Evolutionary conservation across 2,888 invertebrate species (phyloP), one percentile per base, ranked within the genome.

Genomic region (Tetropium fuscum): DNA sequence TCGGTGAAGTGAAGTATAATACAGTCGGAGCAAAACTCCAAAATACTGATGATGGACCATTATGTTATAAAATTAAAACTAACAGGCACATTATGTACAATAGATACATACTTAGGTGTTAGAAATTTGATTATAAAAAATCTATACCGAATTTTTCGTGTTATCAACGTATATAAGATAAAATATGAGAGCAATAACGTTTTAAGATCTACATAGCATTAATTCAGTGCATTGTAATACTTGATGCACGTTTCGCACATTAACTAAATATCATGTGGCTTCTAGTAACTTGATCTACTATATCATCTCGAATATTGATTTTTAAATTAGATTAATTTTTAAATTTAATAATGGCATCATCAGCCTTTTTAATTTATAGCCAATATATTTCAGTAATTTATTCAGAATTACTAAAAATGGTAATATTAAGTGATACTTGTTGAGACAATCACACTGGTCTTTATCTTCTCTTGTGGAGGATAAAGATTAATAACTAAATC

Each of bases 401-500:
- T 47, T 30, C 10, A 32, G 25, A 15, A 49, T 34, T 49, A 16
- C 49, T 27, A 27, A 34, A 20, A 22, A 22, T 19, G 19, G 20
- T 49, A 36, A n/a, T n/a, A n/a, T n/a, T n/a, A n/a, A n/a, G n/a
- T 54, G 57, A 58, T 58, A 57, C 36, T 57, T 59, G 56, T 58
- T 58, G 55, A 55, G 64, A 64, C 64, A 64, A 64, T 64, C 64
- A 64, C 49, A 43, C 58, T 55, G 53, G 51, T 53, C 53, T 60
- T 53, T 54, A 49, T 56, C 58, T 40, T 36, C 45, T 20, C 40
- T 20, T 32, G 27, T 51, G 27, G 56, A 41, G 10, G 58, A 51
- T 55, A 53, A 40, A 49, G 49, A 54, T 32, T 19, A 47, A 18
- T 32, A 30, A 47, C 7, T 32, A 47, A 44, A 51, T 45, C 44